phyloP scores from a whole-genome alignment of 2,797 vertebrate species.

The Pitangus sulphuratus region DNA sequence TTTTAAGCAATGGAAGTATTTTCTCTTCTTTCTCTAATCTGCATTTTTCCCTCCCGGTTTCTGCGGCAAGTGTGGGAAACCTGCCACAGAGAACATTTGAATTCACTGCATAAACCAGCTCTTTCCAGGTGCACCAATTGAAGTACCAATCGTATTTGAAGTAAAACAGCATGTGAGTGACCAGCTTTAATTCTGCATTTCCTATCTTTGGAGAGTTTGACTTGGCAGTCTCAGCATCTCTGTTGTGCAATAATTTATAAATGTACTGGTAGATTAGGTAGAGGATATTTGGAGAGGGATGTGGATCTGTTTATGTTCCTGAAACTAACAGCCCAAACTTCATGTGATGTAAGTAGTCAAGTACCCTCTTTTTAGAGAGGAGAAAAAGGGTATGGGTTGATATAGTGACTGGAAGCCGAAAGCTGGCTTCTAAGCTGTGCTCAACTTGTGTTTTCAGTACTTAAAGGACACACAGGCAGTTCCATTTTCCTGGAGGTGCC shows the following conservation, averaged over 20 bases:
- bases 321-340: background rate
- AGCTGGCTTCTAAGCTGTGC: background rate
- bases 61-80: background rate
- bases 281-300: background rate
- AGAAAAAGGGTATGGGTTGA: background rate
- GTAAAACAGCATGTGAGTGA: background rate
- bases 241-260: background rate
- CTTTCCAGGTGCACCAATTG: background rate
- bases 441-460: background rate
- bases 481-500: background rate
- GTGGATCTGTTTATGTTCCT: background rate
- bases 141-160: background rate
- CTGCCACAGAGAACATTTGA: background rate
- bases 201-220: background rate
- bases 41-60: background rate
- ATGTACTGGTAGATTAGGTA: background rate
- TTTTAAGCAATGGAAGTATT: background rate
- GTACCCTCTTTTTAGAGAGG: background rate
- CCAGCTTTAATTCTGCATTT: constrained; percentile 9
- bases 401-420: background rate
- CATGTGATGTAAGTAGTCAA: background rate
- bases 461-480: background rate
- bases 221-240: background rate
- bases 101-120: background rate
- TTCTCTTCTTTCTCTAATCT: background rate